Conservation (phyloP, 2,797 vertebrate genomes). For the Pseudochirops cupreus region DNA sequence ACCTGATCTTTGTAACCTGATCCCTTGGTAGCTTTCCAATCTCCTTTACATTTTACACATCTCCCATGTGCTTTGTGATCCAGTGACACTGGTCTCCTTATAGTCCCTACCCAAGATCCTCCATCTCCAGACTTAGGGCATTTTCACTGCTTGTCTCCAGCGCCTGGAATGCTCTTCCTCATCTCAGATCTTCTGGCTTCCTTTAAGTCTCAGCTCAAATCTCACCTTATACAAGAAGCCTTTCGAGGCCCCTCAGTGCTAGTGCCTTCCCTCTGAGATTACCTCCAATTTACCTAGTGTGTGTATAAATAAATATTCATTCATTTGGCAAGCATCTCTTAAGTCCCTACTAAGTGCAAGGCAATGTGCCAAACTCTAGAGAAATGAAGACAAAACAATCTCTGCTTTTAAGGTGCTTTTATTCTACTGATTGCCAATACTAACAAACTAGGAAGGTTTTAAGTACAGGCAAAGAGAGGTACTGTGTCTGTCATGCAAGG, state of each 20-base stretch:
- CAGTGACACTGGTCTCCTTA: not conserved
- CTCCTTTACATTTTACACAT: not conserved
- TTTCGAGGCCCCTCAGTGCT: not conserved
- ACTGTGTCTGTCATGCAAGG: not conserved
- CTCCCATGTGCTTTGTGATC: not conserved
- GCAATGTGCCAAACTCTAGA: not conserved
- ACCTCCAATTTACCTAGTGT: not conserved
- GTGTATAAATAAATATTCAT: not conserved
- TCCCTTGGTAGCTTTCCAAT: not conserved
- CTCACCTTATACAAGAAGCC: not conserved
- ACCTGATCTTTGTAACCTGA: not conserved
- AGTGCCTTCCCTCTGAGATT: not conserved
- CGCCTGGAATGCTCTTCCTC: not conserved
- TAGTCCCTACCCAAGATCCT: not conserved
- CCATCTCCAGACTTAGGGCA: not conserved
- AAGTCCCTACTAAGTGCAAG: not conserved
- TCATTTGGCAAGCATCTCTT: not conserved
- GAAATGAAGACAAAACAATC: not conserved
- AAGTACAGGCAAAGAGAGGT: not conserved
- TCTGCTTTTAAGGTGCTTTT: not conserved
- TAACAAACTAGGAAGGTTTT: not conserved
- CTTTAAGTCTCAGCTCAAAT: not conserved
- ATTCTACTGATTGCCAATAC: not conserved
- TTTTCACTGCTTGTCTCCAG: no score
- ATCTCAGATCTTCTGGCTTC: not conserved